Base-by-base conservation (phyloP, 2,113 vertebrate species). In the Ondatra zibethicus region DNA sequence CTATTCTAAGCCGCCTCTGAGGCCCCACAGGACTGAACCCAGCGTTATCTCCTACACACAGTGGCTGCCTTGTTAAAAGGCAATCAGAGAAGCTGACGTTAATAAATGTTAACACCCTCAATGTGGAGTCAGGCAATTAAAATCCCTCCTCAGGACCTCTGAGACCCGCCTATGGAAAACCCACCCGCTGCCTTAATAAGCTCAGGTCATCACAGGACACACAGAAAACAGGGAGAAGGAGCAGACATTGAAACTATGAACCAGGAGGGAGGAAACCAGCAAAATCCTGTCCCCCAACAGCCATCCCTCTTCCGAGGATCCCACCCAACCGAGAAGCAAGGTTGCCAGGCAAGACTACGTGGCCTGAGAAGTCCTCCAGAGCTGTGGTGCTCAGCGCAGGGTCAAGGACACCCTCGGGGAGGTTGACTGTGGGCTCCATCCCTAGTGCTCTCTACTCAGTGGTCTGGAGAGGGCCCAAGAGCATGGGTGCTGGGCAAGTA, bases 61-160 rank as follows among this genome's bases (percentile, higher is more conserved):
- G 99, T 99, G 88, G 23, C 99, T 96, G 94, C 99, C 99, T 99
- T 99, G 99, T 99, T 99, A 99, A 99, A 99, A 99, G 98, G 98
- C 99, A 99, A 99, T 99, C 99, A 99, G 98, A 99, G 98, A 98
- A 99, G 98, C 98, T 98, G 99, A 99, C 98, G 99, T 99, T 98
- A 99, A 99, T 99, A 99, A 99, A 99, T 99, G 98, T 99, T 98
- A 99, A 98, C 99, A 98, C 99, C 98, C 97, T 98, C 95, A 93
- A 98, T 98, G 98, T 98, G 98, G 98, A 99, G 98, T 97, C 97
- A 96, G 95, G 98, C 99, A 99, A 99, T 99, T 99, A 99, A 98
- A 98, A 97, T 97, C 97, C 97, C 96, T 98, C 97, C 88, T 97
- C 97, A 70, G 92, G 96, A 98, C 97, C 97, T 97, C 98, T 97